Evolutionary conservation across 1,140 invertebrate species (phyloP).

Genomic region (Trichonephila clavata): DNA sequence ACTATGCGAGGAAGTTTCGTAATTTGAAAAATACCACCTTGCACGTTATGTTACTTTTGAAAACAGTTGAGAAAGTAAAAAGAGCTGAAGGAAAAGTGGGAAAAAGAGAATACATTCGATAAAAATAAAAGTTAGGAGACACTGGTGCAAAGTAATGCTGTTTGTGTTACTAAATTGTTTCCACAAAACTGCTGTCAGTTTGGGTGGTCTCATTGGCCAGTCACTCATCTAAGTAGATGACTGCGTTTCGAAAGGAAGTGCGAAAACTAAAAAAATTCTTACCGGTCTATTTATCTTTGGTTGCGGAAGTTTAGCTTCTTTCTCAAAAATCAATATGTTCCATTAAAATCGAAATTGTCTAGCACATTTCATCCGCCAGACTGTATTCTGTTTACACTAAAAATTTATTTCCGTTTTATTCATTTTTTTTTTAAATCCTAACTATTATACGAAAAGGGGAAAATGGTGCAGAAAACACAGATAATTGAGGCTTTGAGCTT

Average conservation of each 20-base stretch:
- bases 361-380: no score
- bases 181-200: background rate
- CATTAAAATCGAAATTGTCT: background rate
- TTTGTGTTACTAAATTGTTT: background rate
- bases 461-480: no score
- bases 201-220: background rate
- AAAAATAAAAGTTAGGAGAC: background rate
- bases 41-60: no score
- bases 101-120: background rate
- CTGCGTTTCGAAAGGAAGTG: background rate
- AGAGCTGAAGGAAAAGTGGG: no score
- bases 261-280: background rate
- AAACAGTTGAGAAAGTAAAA: no score
- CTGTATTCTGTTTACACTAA: no score
- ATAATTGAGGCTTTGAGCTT: no score
- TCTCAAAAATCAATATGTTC: constrained; percentile 1
- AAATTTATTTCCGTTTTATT: background rate
- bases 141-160: background rate
- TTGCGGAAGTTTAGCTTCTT: background rate
- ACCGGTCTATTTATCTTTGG: constrained; percentile 9
- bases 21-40: no score
- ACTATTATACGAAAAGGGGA: no score
- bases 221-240: background rate
- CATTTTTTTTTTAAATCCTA: background rate
- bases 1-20: no score